Evolutionary conservation across 2,113 vertebrate genomes (phyloP), one percentile per base, ranked within the genome.

Genomic region (Ramphastos sulfuratus): DNA sequence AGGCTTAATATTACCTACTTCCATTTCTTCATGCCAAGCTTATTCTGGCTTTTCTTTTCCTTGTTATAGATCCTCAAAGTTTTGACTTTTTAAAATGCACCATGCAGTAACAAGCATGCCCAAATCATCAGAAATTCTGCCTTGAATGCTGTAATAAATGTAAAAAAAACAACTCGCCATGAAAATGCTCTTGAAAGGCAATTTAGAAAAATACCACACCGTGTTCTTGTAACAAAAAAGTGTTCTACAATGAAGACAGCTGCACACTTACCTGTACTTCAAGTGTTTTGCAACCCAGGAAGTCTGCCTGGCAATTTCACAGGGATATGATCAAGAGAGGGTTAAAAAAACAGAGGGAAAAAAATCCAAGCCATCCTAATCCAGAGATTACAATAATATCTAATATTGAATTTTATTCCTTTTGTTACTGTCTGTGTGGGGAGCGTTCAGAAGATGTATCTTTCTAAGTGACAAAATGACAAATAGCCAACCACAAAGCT

Each of bases 391-490:
- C 90, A 92, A 50, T 18, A 77, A 60, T 4, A 37, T 2, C 1
- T 11, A 78, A 42, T 42, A 67, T 23, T 48, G 27, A 39, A 30
- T 64, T 64, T 72, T 65, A 65, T 65, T 89, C 2, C 6, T 39
- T 27, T 61, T 77, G 17, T 65, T 59, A 24, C 44, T 65, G 48
- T 18, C 31, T 15, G 61, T 0, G 8, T 10, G 14, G 50, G 15
- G 71, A 74, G 66, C 55, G 83, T 81, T 81, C 46, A 33, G 66
- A 96, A 81, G 4, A 28, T 8, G 23, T 3, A 5, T 69, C 90
- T 95, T 80, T 77, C 90, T 92, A 23, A 14, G 0, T 86, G 93
- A 90, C 80, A 90, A 86, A 93, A 86, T 44, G 85, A 89, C 4
- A 2, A 85, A 95, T 74, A 80, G 15, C 72, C 70, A 76, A 91